Conservation (phyloP, 2,797 vertebrate genomes). For the Pseudomugil tenellus region DNA sequence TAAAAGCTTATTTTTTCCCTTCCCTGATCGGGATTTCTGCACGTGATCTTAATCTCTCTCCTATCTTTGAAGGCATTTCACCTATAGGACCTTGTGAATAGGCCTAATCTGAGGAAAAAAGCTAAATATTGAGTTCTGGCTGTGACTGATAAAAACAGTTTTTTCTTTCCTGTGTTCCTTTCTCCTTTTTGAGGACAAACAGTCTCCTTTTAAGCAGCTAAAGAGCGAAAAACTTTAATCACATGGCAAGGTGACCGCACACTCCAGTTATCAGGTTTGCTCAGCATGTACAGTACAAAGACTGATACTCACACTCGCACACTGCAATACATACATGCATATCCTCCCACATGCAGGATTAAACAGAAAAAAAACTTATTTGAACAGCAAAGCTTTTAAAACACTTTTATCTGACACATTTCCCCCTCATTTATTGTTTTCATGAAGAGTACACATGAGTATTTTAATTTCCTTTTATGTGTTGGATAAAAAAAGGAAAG, state of each 20-base stretch:
- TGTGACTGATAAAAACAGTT: slow-evolving; percentile 72
- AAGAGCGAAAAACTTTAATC: slow-evolving; percentile 75
- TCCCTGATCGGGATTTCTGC: slow-evolving; percentile 66
- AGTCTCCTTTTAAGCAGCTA: slow-evolving; percentile 66
- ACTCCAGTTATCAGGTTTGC: slow-evolving; percentile 69
- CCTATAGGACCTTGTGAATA: slow-evolving; percentile 74
- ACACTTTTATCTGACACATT: neutral
- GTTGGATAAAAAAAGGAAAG: neutral
- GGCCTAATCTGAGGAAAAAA: slow-evolving; percentile 69
- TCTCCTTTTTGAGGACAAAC: slow-evolving; percentile 67
- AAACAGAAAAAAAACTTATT: too few species aligned
- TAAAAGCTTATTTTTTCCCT: slow-evolving; percentile 52
- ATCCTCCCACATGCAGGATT: too few species aligned
- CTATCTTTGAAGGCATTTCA: slow-evolving; percentile 77
- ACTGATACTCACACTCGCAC: slow-evolving; percentile 5
- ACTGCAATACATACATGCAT: slow-evolving; percentile 17
- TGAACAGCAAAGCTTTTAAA: too few species aligned
- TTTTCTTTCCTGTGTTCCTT: slow-evolving; percentile 42
- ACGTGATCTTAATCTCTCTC: slow-evolving; percentile 74
- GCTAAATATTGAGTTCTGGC: slow-evolving; percentile 71
- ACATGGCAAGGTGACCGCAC: slow-evolving; percentile 77
- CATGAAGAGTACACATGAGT: too few species aligned
- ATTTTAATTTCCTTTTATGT: too few species aligned
- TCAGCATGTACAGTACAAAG: slow-evolving; percentile 50
- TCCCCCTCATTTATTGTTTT: neutral